A percentile compares a stretch with the other conserved stretches of the same genome.
phyloP scores from a whole-genome alignment of 2,113 vertebrate genomes.

The Hippocampus abdominalis region DNA sequence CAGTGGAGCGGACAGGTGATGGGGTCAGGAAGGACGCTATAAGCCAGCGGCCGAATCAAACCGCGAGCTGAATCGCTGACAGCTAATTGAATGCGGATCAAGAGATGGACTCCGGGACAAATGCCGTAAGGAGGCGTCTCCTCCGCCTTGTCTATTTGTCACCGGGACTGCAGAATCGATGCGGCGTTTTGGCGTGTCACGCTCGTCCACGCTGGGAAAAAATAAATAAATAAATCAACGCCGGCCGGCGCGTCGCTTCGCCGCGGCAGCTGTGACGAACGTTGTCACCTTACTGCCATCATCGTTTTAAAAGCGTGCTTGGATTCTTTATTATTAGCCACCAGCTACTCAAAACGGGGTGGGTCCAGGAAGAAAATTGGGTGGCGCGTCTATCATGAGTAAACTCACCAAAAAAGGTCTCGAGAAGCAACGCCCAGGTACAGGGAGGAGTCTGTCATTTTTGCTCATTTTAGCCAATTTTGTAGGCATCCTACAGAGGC shows the following conservation, averaged over 20 bases:
- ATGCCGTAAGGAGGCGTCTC: constrained; percentile 20
- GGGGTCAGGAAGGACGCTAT: constrained; percentile 48
- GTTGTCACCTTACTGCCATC: not conserved
- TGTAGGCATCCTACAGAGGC: too few relatives aligned
- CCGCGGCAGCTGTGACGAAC: constrained; percentile 20
- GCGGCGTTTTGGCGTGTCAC: not conserved
- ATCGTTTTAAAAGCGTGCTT: not conserved
- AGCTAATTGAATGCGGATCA: constrained; percentile 17
- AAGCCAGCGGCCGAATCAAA: constrained; percentile 27
- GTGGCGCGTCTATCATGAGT: too few relatives aligned
- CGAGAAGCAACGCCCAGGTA: not conserved
- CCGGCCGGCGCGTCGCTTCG: constrained; percentile 50
- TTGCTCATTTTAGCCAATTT: too few relatives aligned
- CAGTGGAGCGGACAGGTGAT: constrained; percentile 37
- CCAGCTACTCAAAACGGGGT: not conserved
- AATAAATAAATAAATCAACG: constrained; percentile 3
- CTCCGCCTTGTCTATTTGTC: constrained; percentile 48
- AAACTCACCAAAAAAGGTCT: not conserved
- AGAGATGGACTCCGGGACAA: constrained; percentile 16
- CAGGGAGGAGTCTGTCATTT: too few relatives aligned
- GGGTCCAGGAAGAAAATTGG: too few relatives aligned
- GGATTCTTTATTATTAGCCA: not conserved
- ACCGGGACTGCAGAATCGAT: constrained; percentile 65
- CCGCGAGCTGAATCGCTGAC: not conserved
- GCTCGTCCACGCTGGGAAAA: constrained; percentile 44